phyloP scores from a whole-genome alignment of 1,140 invertebrate genomes.

The Parapsyche elsis region DNA sequence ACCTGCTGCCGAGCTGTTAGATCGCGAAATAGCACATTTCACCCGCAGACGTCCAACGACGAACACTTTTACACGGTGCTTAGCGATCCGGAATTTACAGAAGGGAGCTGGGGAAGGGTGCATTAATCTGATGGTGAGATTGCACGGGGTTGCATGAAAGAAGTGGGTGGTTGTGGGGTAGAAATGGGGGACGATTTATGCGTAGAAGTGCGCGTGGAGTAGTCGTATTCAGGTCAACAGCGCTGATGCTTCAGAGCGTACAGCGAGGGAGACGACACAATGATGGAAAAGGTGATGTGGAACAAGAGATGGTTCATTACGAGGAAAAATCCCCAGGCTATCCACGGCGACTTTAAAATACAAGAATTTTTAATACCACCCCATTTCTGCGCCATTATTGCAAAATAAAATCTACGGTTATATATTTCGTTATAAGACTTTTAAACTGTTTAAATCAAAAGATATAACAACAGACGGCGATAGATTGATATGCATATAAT shows the following conservation, averaged over 20 bases:
- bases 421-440: no score
- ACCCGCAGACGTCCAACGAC: neutral
- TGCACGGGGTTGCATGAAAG: constrained; percentile 9
- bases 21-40: neutral
- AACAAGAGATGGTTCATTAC: constrained; percentile 41
- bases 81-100: neutral
- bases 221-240: constrained; percentile 41
- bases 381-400: neutral
- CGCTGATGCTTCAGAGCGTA: constrained; percentile 18
- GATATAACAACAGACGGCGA: no score
- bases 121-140: constrained; percentile 21
- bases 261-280: constrained; percentile 17
- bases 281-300: constrained; percentile 9
- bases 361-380: neutral
- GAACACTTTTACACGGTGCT: neutral
- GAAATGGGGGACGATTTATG: neutral
- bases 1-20: neutral
- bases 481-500: no score
- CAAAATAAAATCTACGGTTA: no score
- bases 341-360: neutral
- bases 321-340: neutral
- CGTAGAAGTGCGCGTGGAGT: constrained; percentile 23
- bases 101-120: neutral
- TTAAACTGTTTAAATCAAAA: no score
- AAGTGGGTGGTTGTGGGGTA: neutral